These are phyloP conservation scores for Hydra vulgaris DNA, from an alignment of 30 jellyfish, hydroid and myxozoan genomes.

Conservation along the genomic window DNA sequence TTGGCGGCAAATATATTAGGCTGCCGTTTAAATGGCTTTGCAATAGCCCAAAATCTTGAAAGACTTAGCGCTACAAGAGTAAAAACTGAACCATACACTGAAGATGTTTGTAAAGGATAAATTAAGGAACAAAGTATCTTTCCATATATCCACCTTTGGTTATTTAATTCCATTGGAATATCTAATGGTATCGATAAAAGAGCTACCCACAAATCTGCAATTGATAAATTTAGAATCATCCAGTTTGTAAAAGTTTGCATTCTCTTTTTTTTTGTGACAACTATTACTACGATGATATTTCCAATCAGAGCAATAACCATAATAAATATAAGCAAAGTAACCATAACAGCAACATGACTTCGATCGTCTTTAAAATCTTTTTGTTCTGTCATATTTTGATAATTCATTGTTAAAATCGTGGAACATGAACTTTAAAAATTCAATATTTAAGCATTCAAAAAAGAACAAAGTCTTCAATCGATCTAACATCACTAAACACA, in stretches of 20 bases:
- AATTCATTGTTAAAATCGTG: background rate
- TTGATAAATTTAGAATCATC: slow-evolving; percentile 73
- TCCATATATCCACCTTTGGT: slow-evolving; percentile 74
- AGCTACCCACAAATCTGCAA: slow-evolving; percentile 80
- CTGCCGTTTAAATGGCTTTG: slow-evolving; percentile 75
- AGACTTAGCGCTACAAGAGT: slow-evolving; percentile 84
- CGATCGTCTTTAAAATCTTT: background rate
- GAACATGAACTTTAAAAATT: no score
- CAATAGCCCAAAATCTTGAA: slow-evolving; percentile 92
- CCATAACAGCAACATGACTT: slow-evolving; percentile 6
- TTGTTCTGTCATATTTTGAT: background rate
- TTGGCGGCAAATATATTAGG: slow-evolving; percentile 70
- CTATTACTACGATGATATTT: slow-evolving; percentile 58
- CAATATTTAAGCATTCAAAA: no score
- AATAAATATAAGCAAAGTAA: slow-evolving; percentile 19
- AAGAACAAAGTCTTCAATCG: no score
- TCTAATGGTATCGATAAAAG: slow-evolving; percentile 81
- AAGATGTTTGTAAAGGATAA: slow-evolving; percentile 82
- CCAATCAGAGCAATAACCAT: slow-evolving; percentile 58
- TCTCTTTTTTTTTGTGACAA: slow-evolving; percentile 63
- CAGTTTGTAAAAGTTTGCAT: slow-evolving; percentile 98
- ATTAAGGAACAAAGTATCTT: slow-evolving; percentile 52
- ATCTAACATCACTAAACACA: no score
- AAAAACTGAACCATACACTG: slow-evolving; percentile 81
- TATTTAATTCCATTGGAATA: slow-evolving; percentile 56